Percentiles rank a stretch among this genome's conserved stretches.
Evolutionary conservation across 2,888 invertebrate species (phyloP).

Genomic region (Hofmannophila pseudospretella): DNA sequence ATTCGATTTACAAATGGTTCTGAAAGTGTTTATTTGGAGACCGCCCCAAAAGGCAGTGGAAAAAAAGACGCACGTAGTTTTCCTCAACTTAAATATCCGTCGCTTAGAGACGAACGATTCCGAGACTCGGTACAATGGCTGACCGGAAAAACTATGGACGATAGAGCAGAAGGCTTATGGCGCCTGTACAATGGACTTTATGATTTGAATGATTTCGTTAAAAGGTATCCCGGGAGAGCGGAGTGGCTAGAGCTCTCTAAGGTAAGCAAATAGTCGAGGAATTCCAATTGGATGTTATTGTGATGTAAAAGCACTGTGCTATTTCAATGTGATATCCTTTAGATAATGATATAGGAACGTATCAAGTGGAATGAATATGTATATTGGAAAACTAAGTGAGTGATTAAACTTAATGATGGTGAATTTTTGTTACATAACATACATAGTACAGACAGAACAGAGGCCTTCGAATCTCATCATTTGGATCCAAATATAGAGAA

Average conservation of each 20-base stretch:
- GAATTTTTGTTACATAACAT: no score
- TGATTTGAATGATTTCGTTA: slow-evolving; percentile 88
- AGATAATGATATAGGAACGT: no score
- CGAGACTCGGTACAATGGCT: slow-evolving; percentile 77
- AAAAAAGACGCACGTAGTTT: slow-evolving; percentile 59
- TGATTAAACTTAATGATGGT: no score
- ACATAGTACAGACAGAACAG: slow-evolving; percentile 81
- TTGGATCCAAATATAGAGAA: slow-evolving; percentile 73
- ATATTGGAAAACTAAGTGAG: no score
- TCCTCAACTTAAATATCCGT: slow-evolving; percentile 71
- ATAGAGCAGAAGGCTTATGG: slow-evolving; percentile 87
- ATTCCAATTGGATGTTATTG: no score
- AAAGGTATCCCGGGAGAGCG: slow-evolving; percentile 90
- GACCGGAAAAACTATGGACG: slow-evolving; percentile 80
- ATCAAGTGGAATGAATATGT: no score
- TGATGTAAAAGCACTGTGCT: no score
- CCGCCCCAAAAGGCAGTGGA: slow-evolving; percentile 38
- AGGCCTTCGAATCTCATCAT: slow-evolving; percentile 79
- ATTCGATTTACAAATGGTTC: slow-evolving; percentile 24
- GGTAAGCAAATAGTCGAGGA: no score
- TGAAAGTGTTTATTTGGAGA: slow-evolving; percentile 25
- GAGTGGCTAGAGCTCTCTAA: slow-evolving; percentile 85
- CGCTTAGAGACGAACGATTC: slow-evolving; percentile 52
- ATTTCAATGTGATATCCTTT: no score
- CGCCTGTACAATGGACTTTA: slow-evolving; percentile 87